These are phyloP conservation scores for Anastrepha obliqua DNA, from an alignment of 1,140 invertebrate species.

Conservation along the genomic window DNA sequence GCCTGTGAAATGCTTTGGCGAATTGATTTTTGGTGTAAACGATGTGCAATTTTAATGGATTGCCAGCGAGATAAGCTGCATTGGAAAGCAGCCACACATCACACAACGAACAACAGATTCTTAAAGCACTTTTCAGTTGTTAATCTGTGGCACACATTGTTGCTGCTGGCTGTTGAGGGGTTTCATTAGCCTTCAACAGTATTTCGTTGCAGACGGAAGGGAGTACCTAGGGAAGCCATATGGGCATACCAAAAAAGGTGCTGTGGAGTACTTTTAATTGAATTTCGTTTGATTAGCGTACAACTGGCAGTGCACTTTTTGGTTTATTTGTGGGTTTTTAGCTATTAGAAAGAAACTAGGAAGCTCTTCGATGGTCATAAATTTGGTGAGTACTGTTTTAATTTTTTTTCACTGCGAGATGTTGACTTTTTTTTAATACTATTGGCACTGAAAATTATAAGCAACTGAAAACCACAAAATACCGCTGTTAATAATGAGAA, in stretches of 20 bases:
- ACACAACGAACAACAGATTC: conserved; percentile 1
- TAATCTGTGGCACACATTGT: conserved; percentile 1
- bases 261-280: conserved; percentile 8
- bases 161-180: background rate
- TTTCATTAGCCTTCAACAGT: background rate
- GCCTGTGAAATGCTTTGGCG: conserved; percentile 71
- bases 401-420: background rate
- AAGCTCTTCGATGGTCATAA: background rate
- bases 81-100: background rate
- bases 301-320: background rate
- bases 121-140: conserved; percentile 20
- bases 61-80: conserved; percentile 70
- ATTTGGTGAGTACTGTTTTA: background rate
- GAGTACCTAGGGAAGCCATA: background rate
- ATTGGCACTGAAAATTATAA: too few species aligned
- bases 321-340: background rate
- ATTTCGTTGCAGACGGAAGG: background rate
- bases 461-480: too few species aligned
- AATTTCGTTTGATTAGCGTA: background rate
- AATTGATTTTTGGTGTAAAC: conserved; percentile 75
- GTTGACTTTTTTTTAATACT: too few species aligned
- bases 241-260: background rate
- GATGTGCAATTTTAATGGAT: conserved; percentile 75
- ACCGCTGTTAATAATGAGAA: too few species aligned
- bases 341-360: background rate